Percentiles rank a stretch among this genome's conserved stretches.
These are phyloP conservation scores for Pterocles burchelli DNA, from an alignment of 2,113 vertebrate genomes.

Conservation along the genomic window DNA sequence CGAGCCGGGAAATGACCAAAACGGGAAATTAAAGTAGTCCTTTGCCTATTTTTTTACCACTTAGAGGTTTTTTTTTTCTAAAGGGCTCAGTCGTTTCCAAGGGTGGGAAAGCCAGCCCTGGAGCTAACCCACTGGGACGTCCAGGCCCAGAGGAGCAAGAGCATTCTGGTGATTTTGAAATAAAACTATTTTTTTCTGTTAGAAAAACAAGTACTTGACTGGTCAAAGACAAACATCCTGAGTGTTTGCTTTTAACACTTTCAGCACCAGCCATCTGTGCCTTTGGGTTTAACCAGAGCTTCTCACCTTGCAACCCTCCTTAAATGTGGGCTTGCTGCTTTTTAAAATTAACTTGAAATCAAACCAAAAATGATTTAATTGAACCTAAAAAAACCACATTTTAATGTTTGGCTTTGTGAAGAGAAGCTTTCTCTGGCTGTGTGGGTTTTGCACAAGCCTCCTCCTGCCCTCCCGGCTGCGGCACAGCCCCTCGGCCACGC, in stretches of 20 bases:
- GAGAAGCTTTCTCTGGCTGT: background rate
- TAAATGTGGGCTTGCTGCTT: background rate
- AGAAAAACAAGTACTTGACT: constrained; percentile 2
- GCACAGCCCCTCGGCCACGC: rapidly evolving
- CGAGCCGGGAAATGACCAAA: background rate
- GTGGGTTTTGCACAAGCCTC: background rate
- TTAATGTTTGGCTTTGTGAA: background rate
- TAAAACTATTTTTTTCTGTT: background rate
- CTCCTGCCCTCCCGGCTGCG: background rate
- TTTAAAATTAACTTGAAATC: background rate
- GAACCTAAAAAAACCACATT: background rate
- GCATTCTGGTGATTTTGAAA: constrained; percentile 6
- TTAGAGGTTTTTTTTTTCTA: background rate
- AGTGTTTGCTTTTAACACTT: constrained; percentile 5
- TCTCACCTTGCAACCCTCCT: background rate
- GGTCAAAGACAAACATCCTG: background rate
- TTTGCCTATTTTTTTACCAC: background rate
- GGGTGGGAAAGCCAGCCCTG: background rate
- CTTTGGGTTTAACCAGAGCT: background rate
- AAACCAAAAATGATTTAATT: background rate
- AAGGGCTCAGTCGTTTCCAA: background rate
- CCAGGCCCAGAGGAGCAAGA: background rate
- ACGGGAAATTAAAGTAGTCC: background rate
- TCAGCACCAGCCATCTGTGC: background rate
- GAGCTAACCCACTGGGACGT: rapidly evolving